Conservation (phyloP, 2,797 vertebrate species). For the Choloepus didactylus region DNA sequence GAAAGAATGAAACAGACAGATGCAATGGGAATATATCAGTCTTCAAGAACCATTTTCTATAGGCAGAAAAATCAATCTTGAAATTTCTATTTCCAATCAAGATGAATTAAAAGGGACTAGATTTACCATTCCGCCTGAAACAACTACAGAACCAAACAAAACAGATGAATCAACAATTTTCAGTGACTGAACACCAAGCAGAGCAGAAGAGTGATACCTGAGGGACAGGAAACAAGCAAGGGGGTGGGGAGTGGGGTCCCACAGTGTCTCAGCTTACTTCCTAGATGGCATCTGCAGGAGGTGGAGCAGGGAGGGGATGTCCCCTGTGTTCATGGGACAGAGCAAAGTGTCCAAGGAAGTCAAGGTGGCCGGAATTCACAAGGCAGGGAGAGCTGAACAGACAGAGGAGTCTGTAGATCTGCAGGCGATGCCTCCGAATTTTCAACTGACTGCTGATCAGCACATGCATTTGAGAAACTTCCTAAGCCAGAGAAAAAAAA, state of each 20-base stretch:
- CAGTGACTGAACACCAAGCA: background rate
- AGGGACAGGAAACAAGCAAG: background rate
- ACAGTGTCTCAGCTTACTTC: background rate
- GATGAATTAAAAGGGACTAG: background rate
- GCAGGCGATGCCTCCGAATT: background rate
- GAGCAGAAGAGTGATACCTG: background rate
- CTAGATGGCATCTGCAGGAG: background rate
- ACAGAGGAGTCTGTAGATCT: background rate
- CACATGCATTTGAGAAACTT: background rate
- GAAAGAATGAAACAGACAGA: conserved; percentile 32
- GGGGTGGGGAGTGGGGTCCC: too few relatives aligned
- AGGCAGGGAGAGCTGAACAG: conserved; percentile 9
- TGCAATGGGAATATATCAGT: background rate
- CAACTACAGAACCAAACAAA: background rate
- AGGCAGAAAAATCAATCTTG: background rate
- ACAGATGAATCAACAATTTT: background rate
- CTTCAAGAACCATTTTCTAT: conserved; percentile 20
- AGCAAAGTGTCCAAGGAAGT: background rate
- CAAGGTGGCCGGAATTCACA: background rate
- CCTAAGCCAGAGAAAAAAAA: background rate
- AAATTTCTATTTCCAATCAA: conserved; percentile 51
- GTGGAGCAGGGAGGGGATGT: background rate
- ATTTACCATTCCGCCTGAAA: background rate
- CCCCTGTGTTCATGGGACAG: background rate
- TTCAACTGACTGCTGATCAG: background rate